Evolutionary conservation across 2,888 invertebrate species (phyloP), one percentile per base, ranked within the genome.

Genomic region (Rhagonycha fulva): DNA sequence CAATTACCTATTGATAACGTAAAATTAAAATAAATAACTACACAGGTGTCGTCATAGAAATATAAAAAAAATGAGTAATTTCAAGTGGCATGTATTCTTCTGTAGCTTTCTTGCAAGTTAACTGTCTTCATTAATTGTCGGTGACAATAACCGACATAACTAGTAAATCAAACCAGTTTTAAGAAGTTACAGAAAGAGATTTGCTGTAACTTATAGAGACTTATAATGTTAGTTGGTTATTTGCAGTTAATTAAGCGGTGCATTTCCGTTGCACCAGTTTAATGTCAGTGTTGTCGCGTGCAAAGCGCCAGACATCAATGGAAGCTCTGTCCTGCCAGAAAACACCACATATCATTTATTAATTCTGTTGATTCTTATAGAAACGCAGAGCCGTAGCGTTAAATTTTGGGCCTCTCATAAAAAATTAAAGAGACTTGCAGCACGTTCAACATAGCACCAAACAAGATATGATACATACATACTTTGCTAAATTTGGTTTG

Each of bases 221-320:
- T 47, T 47, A 47, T 47, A 47, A 47, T 61, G 66, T 32, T 68
- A 24, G 19, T 73, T 14, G 69, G 71, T 67, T 77, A 77, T 77
- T 77, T 77, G 74, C 74, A 66, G 76, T 78, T 79, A 80, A 80
- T 80, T 79, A 79, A 70, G 77, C 80, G 78, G 72, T 75, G 77
- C 79, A 78, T 80, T 79, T 80, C 80, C 80, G 80, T 76, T 80
- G 79, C 77, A 78, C 74, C 73, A 76, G 71, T 67, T 78, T 80
- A 76, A 75, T 77, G 75, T 76, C 75, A 74, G 76, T 74, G 76
- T 74, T 80, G 80, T 80, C 80, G 80, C 80, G 80, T 78, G 80
- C 75, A 77, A 60, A 79, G 74, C 72, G 71, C 74, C 77, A 80
- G 79, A 80, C 80, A 76, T 80, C 78, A 80, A 80, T 79, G 79